phyloP scores from a whole-genome alignment of 2,888 invertebrate species.

The Hirtodrosophila histrioides region DNA sequence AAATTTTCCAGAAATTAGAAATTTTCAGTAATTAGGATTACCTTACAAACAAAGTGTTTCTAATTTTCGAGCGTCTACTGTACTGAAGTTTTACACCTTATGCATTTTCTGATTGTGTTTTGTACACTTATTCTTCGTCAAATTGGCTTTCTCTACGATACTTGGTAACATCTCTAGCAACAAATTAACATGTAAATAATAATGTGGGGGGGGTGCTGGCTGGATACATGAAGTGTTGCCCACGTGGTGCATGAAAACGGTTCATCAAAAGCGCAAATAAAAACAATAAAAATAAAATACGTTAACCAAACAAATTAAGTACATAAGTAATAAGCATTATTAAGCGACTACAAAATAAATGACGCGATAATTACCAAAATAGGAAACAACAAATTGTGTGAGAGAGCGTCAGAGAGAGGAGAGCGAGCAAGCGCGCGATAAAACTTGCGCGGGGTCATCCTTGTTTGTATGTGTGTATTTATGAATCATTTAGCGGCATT shows the following conservation, averaged over 20 bases:
- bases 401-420: slow-evolving; percentile 8
- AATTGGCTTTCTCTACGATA: too few species aligned
- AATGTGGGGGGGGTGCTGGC: slow-evolving; percentile 2
- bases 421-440: slow-evolving; percentile 25
- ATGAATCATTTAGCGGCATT: slow-evolving; percentile 43
- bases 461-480: slow-evolving; percentile 3
- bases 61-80: too few species aligned
- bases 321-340: slow-evolving; percentile 45
- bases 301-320: slow-evolving; percentile 55
- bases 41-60: too few species aligned
- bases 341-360: slow-evolving; percentile 39
- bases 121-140: too few species aligned
- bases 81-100: too few species aligned
- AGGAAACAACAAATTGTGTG: slow-evolving; percentile 40
- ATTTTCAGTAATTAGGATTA: too few species aligned
- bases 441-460: slow-evolving; percentile 40
- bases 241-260: slow-evolving; percentile 61
- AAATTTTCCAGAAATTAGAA: too few species aligned
- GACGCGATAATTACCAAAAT: slow-evolving; percentile 72
- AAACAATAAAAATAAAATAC: slow-evolving; percentile 23
- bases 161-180: slow-evolving; percentile 22
- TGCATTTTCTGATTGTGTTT: too few species aligned
- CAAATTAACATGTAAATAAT: slow-evolving; percentile 44
- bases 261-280: slow-evolving; percentile 52
- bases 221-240: slow-evolving; percentile 1